phyloP scores from a whole-genome alignment of 2,797 vertebrate genomes.

The Moxostoma hubbsi region DNA sequence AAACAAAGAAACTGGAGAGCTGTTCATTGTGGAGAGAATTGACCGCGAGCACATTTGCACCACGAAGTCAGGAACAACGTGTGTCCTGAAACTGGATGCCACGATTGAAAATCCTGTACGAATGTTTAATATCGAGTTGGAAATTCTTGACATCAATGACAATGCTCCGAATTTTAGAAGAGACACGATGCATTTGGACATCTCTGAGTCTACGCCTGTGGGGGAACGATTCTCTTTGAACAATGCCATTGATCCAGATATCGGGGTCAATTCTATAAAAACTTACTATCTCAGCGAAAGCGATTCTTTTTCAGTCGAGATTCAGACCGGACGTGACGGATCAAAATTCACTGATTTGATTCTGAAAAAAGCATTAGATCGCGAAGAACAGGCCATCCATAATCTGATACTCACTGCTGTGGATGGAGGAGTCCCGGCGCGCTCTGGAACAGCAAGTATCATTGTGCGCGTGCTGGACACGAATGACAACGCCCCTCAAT shows the following conservation, averaged over 20 bases:
- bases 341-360: slow-evolving; percentile 58
- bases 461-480: slow-evolving; percentile 72
- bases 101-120: slow-evolving; percentile 58
- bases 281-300: slow-evolving; percentile 58
- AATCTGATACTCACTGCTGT: slow-evolving; percentile 62
- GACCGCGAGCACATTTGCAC: slow-evolving; percentile 72
- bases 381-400: slow-evolving; percentile 51
- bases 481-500: slow-evolving; percentile 79
- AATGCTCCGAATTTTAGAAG: slow-evolving; percentile 69
- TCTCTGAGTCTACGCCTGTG: slow-evolving; percentile 66
- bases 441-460: slow-evolving; percentile 66
- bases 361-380: slow-evolving; percentile 54
- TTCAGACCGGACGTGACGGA: slow-evolving; percentile 56
- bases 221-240: slow-evolving; percentile 58
- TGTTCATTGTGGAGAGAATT: slow-evolving; percentile 71
- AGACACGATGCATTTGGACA: slow-evolving; percentile 67
- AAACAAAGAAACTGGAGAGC: slow-evolving; percentile 63
- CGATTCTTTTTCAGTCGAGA: slow-evolving; percentile 55
- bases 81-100: slow-evolving; percentile 68
- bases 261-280: slow-evolving; percentile 59
- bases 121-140: slow-evolving; percentile 66
- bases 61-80: slow-evolving; percentile 42
- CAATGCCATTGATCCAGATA: slow-evolving; percentile 60
- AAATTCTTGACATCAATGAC: slow-evolving; percentile 77
- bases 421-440: slow-evolving; percentile 65